Evolutionary conservation across 2,113 vertebrate genomes (phyloP).

Genomic region (Semnopithecus entellus): DNA sequence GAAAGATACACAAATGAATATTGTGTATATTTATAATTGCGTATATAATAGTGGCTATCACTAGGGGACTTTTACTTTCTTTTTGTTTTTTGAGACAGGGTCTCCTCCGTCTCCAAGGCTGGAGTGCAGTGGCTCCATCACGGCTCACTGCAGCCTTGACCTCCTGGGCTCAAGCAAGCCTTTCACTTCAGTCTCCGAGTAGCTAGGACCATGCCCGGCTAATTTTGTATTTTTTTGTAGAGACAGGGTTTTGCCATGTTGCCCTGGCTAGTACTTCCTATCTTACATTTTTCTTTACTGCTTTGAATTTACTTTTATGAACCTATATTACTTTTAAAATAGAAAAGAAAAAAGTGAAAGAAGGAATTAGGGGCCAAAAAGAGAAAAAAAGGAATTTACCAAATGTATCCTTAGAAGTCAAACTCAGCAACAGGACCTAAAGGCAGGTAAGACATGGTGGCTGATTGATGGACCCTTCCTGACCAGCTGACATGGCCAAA

Average conservation of each 20-base stretch:
- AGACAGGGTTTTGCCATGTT: too few species aligned
- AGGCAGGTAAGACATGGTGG: background rate
- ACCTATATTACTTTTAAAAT: slow-evolving; percentile 51
- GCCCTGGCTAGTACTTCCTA: background rate
- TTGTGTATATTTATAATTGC: too few species aligned
- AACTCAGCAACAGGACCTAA: background rate
- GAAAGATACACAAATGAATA: slow-evolving; percentile 16
- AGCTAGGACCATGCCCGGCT: too few species aligned
- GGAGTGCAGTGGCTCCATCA: too few species aligned
- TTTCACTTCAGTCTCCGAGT: too few species aligned
- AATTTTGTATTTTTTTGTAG: too few species aligned
- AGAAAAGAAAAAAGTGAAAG: slow-evolving; percentile 25
- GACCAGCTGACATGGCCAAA: background rate
- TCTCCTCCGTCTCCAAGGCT: too few species aligned
- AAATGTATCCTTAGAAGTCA: slow-evolving; percentile 8
- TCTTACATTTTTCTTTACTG: slow-evolving; percentile 37
- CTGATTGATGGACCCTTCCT: background rate
- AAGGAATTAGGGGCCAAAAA: background rate
- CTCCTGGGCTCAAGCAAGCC: too few species aligned
- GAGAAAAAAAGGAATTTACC: slow-evolving; percentile 39
- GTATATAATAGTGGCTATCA: background rate
- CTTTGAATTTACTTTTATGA: slow-evolving; percentile 56
- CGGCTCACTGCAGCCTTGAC: too few species aligned
- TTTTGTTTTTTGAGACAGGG: too few species aligned
- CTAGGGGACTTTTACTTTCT: background rate